These are phyloP conservation scores for Pseudoatta argentina DNA, from an alignment of 1,140 invertebrate species.

Conservation along the genomic window DNA sequence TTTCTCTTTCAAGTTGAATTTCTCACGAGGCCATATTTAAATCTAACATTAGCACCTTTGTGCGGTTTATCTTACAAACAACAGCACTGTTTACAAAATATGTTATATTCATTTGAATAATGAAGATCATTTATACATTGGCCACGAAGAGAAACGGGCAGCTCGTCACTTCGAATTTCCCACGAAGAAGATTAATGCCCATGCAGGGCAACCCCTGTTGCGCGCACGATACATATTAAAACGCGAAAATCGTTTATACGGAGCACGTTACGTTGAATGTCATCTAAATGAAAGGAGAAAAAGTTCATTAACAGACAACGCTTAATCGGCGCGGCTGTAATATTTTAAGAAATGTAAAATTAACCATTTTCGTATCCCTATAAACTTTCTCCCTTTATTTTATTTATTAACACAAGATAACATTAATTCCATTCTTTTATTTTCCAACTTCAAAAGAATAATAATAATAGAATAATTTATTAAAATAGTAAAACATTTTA, in stretches of 20 bases:
- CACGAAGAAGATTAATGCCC: constrained; percentile 66
- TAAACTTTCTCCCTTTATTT: not conserved
- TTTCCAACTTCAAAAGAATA: not conserved
- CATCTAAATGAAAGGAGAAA: constrained; percentile 18
- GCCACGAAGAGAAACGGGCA: constrained; percentile 10
- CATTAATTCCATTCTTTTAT: not conserved
- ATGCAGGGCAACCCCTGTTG: constrained; percentile 45
- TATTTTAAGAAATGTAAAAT: not conserved
- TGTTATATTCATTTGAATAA: constrained; percentile 47
- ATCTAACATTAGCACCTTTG: not conserved
- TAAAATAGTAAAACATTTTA: not conserved
- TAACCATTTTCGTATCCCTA: not conserved
- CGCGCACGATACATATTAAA: constrained; percentile 33
- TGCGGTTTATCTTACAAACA: constrained; percentile 8
- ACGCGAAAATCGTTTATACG: not conserved
- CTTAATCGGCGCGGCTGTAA: not conserved
- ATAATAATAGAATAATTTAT: not conserved
- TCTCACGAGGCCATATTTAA: not conserved
- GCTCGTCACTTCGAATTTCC: constrained; percentile 29
- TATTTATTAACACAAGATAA: not conserved
- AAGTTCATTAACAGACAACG: not conserved
- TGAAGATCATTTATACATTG: constrained; percentile 1
- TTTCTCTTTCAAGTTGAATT: not conserved
- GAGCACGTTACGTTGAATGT: not conserved
- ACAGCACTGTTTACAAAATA: constrained; percentile 1